Conservation (phyloP, 2,888 invertebrate species). For the Mellilla xanthometata region DNA sequence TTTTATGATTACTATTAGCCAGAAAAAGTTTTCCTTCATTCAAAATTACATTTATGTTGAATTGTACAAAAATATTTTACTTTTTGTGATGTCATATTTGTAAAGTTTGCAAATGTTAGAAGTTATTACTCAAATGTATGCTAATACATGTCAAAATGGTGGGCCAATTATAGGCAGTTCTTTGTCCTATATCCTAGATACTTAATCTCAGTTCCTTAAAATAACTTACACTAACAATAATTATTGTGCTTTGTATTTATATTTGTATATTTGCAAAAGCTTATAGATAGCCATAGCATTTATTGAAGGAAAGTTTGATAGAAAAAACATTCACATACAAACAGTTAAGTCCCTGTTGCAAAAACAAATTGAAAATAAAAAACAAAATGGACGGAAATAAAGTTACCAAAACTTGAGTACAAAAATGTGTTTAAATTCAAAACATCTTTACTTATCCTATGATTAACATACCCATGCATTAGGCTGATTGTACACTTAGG, state of each 20-base stretch:
- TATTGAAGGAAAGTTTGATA: too few species aligned
- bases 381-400: constrained; percentile 14
- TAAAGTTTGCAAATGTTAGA: too few species aligned
- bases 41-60: too few species aligned
- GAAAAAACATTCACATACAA: too few species aligned
- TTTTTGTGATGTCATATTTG: neutral
- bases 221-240: neutral
- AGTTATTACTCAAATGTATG: too few species aligned
- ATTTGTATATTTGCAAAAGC: too few species aligned
- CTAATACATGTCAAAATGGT: neutral
- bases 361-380: neutral
- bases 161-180: constrained; percentile 3
- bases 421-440: neutral
- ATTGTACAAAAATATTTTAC: neutral
- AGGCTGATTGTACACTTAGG: neutral
- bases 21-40: neutral
- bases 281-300: too few species aligned
- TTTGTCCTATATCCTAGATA: neutral
- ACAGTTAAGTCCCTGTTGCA: too few species aligned
- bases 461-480: constrained; percentile 15
- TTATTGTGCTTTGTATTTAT: too few species aligned
- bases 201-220: neutral
- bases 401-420: neutral
- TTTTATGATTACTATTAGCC: too few species aligned
- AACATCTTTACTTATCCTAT: constrained; percentile 16